A percentile compares a stretch with the other conserved stretches of the same genome.
phyloP scores from a whole-genome alignment of 2,888 invertebrate species.

The Sipha maydis region DNA sequence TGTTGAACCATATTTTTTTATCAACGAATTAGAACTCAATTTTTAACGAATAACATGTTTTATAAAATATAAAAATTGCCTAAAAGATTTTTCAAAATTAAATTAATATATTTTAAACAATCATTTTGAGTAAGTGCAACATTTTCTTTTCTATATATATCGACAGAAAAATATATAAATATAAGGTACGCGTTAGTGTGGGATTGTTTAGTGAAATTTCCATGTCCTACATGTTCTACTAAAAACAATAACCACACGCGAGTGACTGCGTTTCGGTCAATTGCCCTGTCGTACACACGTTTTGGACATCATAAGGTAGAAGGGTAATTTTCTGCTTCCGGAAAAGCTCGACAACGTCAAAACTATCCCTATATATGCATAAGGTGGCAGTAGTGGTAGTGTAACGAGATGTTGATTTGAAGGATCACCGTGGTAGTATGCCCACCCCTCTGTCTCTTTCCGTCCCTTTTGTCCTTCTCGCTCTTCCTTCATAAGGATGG shows the following conservation, averaged over 20 bases:
- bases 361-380: neutral
- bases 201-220: conserved; percentile 17
- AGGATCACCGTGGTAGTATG: conserved; percentile 18
- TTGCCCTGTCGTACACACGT: conserved; percentile 39
- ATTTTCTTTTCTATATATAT: neutral
- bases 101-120: neutral
- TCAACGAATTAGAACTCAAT: too few relatives aligned
- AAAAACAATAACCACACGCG: conserved; percentile 36
- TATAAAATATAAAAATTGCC: too few relatives aligned
- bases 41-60: too few relatives aligned
- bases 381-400: neutral
- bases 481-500: conserved; percentile 14
- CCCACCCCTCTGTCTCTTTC: neutral
- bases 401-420: conserved; percentile 54
- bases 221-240: conserved; percentile 29
- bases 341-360: conserved; percentile 38
- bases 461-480: neutral
- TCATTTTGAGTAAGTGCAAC: neutral
- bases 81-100: neutral
- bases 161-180: conserved; percentile 13
- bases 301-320: conserved; percentile 32
- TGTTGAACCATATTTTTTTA: too few relatives aligned
- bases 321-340: conserved; percentile 44
- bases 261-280: conserved; percentile 38
- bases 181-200: neutral